Percentiles rank a stretch among this genome's conserved stretches.
Conservation (phyloP, 1,140 invertebrate species). For the Drosophila hydei region DNA sequence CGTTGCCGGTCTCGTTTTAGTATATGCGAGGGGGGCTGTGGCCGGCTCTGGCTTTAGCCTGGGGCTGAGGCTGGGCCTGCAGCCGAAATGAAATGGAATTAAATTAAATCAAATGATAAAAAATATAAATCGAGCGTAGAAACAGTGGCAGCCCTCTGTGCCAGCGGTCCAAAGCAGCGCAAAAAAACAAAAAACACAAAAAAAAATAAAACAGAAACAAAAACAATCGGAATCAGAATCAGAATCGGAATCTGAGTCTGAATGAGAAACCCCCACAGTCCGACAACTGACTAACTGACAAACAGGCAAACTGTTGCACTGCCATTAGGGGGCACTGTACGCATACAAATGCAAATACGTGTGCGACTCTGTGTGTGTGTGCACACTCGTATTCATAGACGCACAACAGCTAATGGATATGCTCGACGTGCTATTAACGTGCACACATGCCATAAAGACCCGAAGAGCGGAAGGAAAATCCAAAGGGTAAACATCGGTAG, state of each 20-base stretch:
- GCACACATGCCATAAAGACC: constrained; percentile 28
- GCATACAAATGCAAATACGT: constrained; percentile 1
- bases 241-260: constrained; percentile 36
- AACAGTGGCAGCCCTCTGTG: constrained; percentile 78
- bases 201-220: constrained; percentile 15
- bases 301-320: constrained; percentile 36
- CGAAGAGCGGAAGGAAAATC: constrained; percentile 21
- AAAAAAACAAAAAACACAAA: constrained; percentile 11
- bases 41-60: neutral
- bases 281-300: constrained; percentile 38
- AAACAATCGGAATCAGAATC: constrained; percentile 42
- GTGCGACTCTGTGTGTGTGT: constrained; percentile 1
- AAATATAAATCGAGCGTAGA: constrained; percentile 82
- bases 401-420: constrained; percentile 33
- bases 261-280: constrained; percentile 37
- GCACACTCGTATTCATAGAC: constrained; percentile 6
- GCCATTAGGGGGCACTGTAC: constrained; percentile 45
- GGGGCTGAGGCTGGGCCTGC: constrained; percentile 35
- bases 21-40: constrained; percentile 1
- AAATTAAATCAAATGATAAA: constrained; percentile 82
- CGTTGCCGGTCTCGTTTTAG: constrained; percentile 18
- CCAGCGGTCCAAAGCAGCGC: constrained; percentile 10
- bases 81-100: constrained; percentile 76
- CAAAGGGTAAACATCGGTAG: constrained; percentile 22
- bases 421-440: constrained; percentile 21